Base-by-base conservation (phyloP, 2,113 vertebrate genomes). In the Merops nubicus region DNA sequence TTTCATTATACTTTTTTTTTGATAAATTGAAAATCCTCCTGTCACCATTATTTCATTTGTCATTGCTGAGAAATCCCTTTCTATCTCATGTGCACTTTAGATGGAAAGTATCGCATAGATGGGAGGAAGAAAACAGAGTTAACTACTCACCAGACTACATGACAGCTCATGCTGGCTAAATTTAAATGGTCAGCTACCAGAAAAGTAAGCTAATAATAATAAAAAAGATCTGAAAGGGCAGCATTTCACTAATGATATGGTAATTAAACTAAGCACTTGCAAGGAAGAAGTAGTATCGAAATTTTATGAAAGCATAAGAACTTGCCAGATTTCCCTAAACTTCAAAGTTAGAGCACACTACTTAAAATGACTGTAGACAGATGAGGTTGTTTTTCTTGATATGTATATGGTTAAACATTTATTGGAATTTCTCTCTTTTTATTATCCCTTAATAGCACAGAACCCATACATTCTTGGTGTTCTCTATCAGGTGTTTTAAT, bases 1-100 rank as follows among this genome's bases (percentile, higher is more conserved):
- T 95, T 92, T 89, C 60, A 78, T 95, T 92, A 92, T 89, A 36
- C 15, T 13, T 95, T 92, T 50, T 85, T 78, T 77, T 63, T 74
- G 82, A 88, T 78, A 96, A 88, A 91, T 38, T 92, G 73, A 81
- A 95, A 96, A 96, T 45, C 42, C 68, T 91, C 70, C 83, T 89
- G 83, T 54, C 91, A 86, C 54, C 29, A 62, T 80, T 83, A 94
- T 92, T 93, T 67, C 45, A 92, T 84, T 93, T 95, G 60, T 86
- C 86, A 67, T 40, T 70, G 26, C 67, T 74, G 72, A 95, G 76
- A 76, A 91, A 92, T 84, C 54, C 79, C 34, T 69, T 83, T 92
- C 62, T 17, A 43, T 79, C 67, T 79, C 79, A 45, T 5, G 4
- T 85, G 29, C 33, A 60, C 78, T 91, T 76, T 53, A 91, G 36